Base-by-base conservation (phyloP, 2,113 vertebrate species). In the Microcebus murinus region DNA sequence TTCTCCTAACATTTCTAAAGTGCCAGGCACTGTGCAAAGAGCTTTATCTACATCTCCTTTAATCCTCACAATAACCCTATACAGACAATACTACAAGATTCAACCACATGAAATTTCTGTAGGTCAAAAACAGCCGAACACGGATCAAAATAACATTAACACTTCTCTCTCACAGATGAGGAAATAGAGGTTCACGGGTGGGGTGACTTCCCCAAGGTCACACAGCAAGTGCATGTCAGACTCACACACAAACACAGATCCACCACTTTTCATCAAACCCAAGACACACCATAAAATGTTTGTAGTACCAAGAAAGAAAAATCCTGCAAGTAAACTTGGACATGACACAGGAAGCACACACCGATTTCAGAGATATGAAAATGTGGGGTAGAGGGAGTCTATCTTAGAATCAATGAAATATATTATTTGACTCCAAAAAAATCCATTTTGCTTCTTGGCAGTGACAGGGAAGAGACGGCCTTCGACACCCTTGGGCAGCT, bases 121-220 rank as follows among this genome's bases (percentile, higher is more conserved):
- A 91, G 79, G 79, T 84, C 79, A 87, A 81, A 91, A 96, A 27
- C 55, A 93, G 74, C 45, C 34, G 36, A 85, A 45, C 48, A 45
- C 14, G 36, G 34, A 39, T 79, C 59, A 50, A 71, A 23, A 34
- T 31, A 70, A 84, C 8, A 27, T 25, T 31, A 91, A 79, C 13
- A 73, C 5, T 65, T 86, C 57, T 68, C 8, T 39, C 45, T 48
- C 31, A 45, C 6, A 34, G 10, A 39, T 12, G 63, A 71, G 23
- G 57, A 89, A 68, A 76, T 4, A 34, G 79, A 92, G 23, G 34
- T 27, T 86, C 36, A 4, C 27, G 84, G 61, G 63, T 63, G 42
- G 87, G 63, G 67, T 36, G 52, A 95, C 55, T 88, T n/a, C 21
- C 59, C 61, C 73, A 77, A 74, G 73, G 73, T 88, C 93, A 48